Conservation (phyloP, 2,888 invertebrate species). For the Tuta absoluta region DNA sequence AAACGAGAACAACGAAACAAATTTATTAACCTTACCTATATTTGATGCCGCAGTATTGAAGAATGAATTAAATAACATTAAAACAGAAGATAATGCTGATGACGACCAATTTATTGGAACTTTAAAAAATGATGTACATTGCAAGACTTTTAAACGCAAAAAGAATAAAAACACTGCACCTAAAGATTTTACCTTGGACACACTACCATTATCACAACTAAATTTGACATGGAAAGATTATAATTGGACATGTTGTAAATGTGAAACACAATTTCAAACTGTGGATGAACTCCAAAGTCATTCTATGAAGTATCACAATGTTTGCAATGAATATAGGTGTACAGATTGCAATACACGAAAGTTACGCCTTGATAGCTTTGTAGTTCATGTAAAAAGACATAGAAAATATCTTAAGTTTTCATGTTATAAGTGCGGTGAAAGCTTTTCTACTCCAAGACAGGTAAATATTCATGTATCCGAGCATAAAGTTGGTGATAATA, state of each 20-base stretch:
- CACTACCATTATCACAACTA: constrained; percentile 49
- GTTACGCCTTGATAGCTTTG: constrained; percentile 51
- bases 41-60: neutral
- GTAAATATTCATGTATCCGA: constrained; percentile 43
- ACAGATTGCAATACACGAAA: constrained; percentile 78
- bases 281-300: constrained; percentile 76
- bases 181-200: constrained; percentile 35
- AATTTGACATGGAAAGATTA: constrained; percentile 62
- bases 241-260: constrained; percentile 60
- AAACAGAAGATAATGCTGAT: neutral
- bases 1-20: constrained; percentile 18
- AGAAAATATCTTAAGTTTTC: constrained; percentile 78
- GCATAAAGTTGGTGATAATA: constrained; percentile 45
- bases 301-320: constrained; percentile 81
- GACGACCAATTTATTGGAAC: neutral
- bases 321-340: constrained; percentile 83
- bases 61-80: constrained; percentile 2
- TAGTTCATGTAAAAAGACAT: constrained; percentile 82
- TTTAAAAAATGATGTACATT: neutral
- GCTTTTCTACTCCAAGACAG: constrained; percentile 44
- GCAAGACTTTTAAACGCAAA: neutral
- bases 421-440: constrained; percentile 56
- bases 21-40: neutral
- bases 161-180: constrained; percentile 27
- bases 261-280: constrained; percentile 55